Evolutionary conservation across 2,888 invertebrate genomes (phyloP), one percentile per base, ranked within the genome.

Genomic region (Apamea anceps): DNA sequence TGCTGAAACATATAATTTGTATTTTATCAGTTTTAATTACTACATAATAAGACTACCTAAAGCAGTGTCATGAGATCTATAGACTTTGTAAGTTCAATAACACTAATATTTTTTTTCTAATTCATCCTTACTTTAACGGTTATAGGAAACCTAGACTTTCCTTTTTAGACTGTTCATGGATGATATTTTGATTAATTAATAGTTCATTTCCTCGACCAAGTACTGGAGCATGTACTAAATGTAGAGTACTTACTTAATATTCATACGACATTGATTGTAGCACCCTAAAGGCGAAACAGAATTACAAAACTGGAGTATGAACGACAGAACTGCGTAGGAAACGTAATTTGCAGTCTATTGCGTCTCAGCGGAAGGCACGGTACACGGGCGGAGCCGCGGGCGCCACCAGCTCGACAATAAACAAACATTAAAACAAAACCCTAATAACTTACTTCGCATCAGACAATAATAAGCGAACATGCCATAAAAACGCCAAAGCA

Each of bases 401-500:
- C 63, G 72, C 63, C 42, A 18, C 72, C 73, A 80, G 74, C 63
- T 66, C 79, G 72, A 73, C 77, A 73, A 62, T 83, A 87, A 77
- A 84, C 76, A 78, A 86, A 72, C 67, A 86, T 75, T 72, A 71
- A 77, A 71, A 76, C 66, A 76, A 80, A 79, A 82, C 74, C 66
- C 72, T 81, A 80, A 82, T 82, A 85, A 79, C 63, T 79, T 77
- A 82, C 67, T 79, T 79, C 68, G 66, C 81, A 81, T 79, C 70
- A 80, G 68, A 85, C 76, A 86, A 80, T 81, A 84, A 85, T 88
- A 85, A 85, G 71, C 68, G 85, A 81, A 86, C 86, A 84, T 86
- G 75, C 87, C 88, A 84, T 89, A 87, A 89, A 87, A 89, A 88
- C 74, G 63, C 82, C 81, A 74, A 80, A 84, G 81, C 78, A 84